These are phyloP conservation scores for Xiphias gladius DNA, from an alignment of 2,113 vertebrate genomes.

Conservation along the genomic window DNA sequence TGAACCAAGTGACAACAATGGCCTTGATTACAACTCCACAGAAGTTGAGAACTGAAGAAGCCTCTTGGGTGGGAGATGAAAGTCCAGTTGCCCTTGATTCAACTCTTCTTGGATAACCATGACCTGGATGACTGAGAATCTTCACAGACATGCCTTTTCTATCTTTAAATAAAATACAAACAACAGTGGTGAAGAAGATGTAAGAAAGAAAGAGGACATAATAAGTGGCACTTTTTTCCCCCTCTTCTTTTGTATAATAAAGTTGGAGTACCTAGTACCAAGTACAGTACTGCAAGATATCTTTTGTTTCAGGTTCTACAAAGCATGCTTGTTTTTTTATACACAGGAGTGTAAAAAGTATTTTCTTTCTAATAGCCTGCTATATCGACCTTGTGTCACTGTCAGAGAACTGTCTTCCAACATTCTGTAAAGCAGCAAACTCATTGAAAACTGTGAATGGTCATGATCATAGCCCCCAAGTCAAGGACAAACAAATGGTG, in stretches of 20 bases:
- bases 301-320: constrained; percentile 1
- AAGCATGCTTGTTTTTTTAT: neutral
- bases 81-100: too few species aligned
- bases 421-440: constrained; percentile 15
- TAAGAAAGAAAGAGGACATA: neutral
- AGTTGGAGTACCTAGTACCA: too few species aligned
- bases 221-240: neutral
- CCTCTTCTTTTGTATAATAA: too few species aligned
- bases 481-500: constrained; percentile 54
- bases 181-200: neutral
- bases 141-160: too few species aligned
- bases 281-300: neutral
- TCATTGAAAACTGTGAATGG: neutral
- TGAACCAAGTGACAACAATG: too few species aligned
- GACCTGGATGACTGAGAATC: too few species aligned
- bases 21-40: too few species aligned
- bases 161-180: too few species aligned
- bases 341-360: neutral
- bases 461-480: constrained; percentile 37
- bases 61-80: too few species aligned
- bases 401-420: constrained; percentile 15
- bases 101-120: too few species aligned
- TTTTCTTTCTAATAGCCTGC: constrained; percentile 18
- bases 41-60: too few species aligned
- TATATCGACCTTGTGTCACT: constrained; percentile 27